Base-by-base conservation (phyloP, 2,797 vertebrate genomes). In the Myotis daubentonii region DNA sequence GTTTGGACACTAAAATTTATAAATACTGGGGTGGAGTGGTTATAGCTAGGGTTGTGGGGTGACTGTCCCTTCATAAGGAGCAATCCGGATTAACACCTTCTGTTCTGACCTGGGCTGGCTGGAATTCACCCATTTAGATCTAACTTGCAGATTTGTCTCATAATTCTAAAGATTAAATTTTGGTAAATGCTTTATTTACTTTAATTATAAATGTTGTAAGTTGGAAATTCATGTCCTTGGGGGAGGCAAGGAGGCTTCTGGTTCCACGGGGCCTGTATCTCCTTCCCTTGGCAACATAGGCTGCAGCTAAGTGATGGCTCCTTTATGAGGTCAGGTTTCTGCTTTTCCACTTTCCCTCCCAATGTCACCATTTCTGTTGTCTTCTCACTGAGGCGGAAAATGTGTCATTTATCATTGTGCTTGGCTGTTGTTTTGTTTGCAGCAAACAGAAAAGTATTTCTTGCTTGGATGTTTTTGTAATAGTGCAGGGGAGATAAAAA, bases 401-500 rank as follows among this genome's bases (percentile, higher is more conserved):
- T 1, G 49, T 65, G 53, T 44, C 9, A 53, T 47, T 87, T 72
- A 53, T 60, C 33, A 28, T 74, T 47, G 15, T 5, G 15, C 23
- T 60, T 93, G 60, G 19, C n/a, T 57, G 9, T n/a, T 47, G 3
- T 49, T 86, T 57, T 89, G 20, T 55, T 60, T 68, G 23, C 60
- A 60, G 8, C 65, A 68, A 78, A 87, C 44, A 84, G 62, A 66
- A 79, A n/a, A 33, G 41, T 89, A 60, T 86, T 78, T 94, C 49
- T 91, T n/a, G 19, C 41, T 68, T n/a, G 3, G 23, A 33, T 89
- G 38, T 74, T 66, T 93, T 12, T 51, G 13, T 71, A 33, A 28
- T 91, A 86, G 33, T 93, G 19, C 49, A 83, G 23, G 16, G 22
- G 20, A 60, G 70, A 60, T 76, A 68, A 83, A 93, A 93, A 79